Evolutionary conservation across 2,797 vertebrate species (phyloP).

Genomic region (Menidia menidia): DNA sequence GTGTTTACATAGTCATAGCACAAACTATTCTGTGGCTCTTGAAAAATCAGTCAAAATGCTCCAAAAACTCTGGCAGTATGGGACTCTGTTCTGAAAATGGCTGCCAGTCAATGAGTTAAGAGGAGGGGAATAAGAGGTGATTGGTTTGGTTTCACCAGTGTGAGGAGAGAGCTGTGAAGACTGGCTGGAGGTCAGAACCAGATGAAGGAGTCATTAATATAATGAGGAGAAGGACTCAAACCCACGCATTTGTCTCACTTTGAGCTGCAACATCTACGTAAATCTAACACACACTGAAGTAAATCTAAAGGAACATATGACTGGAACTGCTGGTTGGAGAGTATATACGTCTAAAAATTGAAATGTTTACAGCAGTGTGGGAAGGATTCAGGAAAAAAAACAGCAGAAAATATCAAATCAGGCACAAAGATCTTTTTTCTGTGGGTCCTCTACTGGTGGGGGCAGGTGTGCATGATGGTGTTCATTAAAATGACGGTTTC

Average conservation of each 20-base stretch:
- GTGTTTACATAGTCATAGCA: too few relatives aligned
- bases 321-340: background rate
- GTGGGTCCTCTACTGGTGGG: too few relatives aligned
- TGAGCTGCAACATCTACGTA: background rate
- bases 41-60: too few relatives aligned
- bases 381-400: too few relatives aligned
- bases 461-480: too few relatives aligned
- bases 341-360: background rate
- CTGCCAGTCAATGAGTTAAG: background rate
- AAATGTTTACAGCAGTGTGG: background rate
- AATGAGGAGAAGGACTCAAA: slow-evolving; percentile 20
- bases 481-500: too few relatives aligned
- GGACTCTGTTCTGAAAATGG: too few relatives aligned
- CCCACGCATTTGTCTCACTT: background rate
- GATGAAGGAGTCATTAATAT: slow-evolving; percentile 22
- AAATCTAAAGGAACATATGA: too few relatives aligned
- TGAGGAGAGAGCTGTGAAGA: slow-evolving; percentile 26
- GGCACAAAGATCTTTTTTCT: too few relatives aligned
- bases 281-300: background rate
- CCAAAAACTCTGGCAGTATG: too few relatives aligned
- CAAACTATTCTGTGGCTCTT: too few relatives aligned
- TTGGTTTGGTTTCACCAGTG: slow-evolving; percentile 2
- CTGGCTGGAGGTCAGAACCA: slow-evolving; percentile 35
- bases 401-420: too few relatives aligned
- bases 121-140: slow-evolving; percentile 5